Percentiles rank a stretch among this genome's conserved stretches.
Evolutionary conservation across 2,797 vertebrate species (phyloP).

Genomic region (Tangara arthus): DNA sequence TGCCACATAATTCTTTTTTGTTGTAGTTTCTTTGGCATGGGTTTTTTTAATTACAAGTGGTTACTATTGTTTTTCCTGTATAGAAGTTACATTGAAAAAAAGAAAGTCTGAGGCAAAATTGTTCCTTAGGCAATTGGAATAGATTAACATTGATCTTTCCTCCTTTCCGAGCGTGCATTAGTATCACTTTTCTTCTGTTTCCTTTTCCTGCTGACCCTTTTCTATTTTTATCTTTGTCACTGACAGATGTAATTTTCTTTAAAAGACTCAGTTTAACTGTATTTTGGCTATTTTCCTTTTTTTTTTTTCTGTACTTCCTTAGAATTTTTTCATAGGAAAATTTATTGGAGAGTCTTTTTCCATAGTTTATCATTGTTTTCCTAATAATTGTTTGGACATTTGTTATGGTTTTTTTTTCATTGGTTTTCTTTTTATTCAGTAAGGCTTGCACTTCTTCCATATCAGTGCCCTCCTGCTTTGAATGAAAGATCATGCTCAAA

Average conservation of each 20-base stretch:
- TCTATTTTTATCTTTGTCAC: neutral
- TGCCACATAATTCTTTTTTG: neutral
- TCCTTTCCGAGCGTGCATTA: neutral
- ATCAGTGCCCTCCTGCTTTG: neutral
- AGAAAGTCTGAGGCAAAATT: neutral
- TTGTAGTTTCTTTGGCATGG: accelerated
- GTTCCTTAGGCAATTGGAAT: neutral
- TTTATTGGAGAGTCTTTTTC: neutral
- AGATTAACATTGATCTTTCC: neutral
- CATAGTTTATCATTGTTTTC: neutral
- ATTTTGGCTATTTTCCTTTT: neutral
- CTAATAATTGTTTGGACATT: neutral
- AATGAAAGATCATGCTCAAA: neutral
- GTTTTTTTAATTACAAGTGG: accelerated
- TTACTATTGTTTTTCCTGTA: neutral
- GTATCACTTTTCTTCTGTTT: neutral
- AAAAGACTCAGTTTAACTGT: neutral
- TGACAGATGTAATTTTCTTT: neutral
- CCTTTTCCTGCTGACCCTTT: neutral
- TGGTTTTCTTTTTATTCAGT: neutral
- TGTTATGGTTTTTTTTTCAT: neutral
- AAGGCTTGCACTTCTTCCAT: neutral
- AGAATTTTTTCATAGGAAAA: neutral
- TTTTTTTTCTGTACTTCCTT: neutral
- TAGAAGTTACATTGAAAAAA: neutral